Conservation (phyloP, 2,113 vertebrate species). For the Spea multiplicata region DNA sequence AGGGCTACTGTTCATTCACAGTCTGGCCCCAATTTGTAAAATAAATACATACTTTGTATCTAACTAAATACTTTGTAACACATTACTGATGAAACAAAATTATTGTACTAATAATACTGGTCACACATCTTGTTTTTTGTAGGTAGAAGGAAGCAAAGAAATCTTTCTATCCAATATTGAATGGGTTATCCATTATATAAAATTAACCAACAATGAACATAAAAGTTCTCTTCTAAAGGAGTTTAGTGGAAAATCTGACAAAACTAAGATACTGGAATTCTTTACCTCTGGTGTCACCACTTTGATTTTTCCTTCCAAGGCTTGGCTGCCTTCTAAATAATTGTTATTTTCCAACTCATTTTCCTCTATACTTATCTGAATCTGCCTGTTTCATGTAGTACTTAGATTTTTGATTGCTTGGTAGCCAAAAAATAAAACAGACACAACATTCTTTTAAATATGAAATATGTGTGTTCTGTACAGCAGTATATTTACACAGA, state of each 20-base stretch:
- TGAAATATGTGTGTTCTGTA: not conserved
- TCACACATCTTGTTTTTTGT: too few species aligned
- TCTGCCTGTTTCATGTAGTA: slow-evolving; percentile 47
- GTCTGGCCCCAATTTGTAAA: too few species aligned
- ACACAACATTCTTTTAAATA: not conserved
- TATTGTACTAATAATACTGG: too few species aligned
- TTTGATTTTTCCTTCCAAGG: slow-evolving; percentile 37
- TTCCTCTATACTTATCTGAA: slow-evolving; percentile 31
- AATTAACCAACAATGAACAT: not conserved
- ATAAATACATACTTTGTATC: too few species aligned
- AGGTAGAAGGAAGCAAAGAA: too few species aligned
- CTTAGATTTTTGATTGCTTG: slow-evolving; percentile 40
- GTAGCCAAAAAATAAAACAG: slow-evolving; percentile 6
- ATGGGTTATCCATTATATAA: not conserved
- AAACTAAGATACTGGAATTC: not conserved
- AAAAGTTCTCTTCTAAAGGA: not conserved
- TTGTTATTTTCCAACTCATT: slow-evolving; percentile 40
- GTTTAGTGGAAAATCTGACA: slow-evolving; percentile 2
- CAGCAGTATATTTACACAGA: not conserved
- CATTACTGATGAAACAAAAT: too few species aligned
- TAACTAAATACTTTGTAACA: too few species aligned
- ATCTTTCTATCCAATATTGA: not conserved
- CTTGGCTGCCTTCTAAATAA: slow-evolving; percentile 28
- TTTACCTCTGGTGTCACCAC: slow-evolving; percentile 49
- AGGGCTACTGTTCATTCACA: too few species aligned